Conservation (phyloP, 1,140 invertebrate species). For the Conopomorpha cramerella region DNA sequence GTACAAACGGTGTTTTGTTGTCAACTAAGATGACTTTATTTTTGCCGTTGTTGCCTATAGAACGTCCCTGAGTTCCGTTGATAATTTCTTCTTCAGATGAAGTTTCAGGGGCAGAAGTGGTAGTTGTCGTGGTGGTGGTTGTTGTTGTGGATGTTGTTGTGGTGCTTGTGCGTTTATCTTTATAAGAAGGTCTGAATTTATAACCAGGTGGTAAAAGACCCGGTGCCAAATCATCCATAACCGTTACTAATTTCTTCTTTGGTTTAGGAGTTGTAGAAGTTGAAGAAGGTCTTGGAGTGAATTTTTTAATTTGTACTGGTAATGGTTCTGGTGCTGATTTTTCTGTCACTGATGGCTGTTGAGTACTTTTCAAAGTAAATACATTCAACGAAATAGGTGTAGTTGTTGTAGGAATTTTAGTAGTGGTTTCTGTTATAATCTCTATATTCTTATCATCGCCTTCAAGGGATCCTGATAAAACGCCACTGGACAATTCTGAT, state of each 20-base stretch:
- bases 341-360: slow-evolving; percentile 32
- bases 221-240: slow-evolving; percentile 65
- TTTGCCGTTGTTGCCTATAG: slow-evolving; percentile 51
- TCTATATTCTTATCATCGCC: slow-evolving; percentile 62
- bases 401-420: slow-evolving; percentile 46
- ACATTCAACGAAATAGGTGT: slow-evolving; percentile 36
- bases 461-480: slow-evolving; percentile 67
- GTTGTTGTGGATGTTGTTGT: slow-evolving; percentile 49
- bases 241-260: slow-evolving; percentile 60
- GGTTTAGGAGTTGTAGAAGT: slow-evolving; percentile 55
- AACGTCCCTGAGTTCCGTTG: slow-evolving; percentile 47
- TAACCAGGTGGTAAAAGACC: slow-evolving; percentile 67
- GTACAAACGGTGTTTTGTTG: slow-evolving; percentile 66
- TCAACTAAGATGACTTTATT: slow-evolving; percentile 60
- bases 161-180: slow-evolving; percentile 58
- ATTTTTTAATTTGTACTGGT: slow-evolving; percentile 68
- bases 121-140: slow-evolving; percentile 20
- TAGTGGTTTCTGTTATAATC: slow-evolving; percentile 63
- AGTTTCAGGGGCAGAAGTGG: slow-evolving; percentile 6
- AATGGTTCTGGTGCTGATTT: slow-evolving; percentile 49
- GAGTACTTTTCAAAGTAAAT: slow-evolving; percentile 52
- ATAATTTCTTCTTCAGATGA: slow-evolving; percentile 17
- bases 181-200: slow-evolving; percentile 58
- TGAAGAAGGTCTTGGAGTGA: slow-evolving; percentile 63
- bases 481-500: slow-evolving; percentile 77